phyloP scores from a whole-genome alignment of 2,888 invertebrate species.

The Synanthedon formicaeformis region DNA sequence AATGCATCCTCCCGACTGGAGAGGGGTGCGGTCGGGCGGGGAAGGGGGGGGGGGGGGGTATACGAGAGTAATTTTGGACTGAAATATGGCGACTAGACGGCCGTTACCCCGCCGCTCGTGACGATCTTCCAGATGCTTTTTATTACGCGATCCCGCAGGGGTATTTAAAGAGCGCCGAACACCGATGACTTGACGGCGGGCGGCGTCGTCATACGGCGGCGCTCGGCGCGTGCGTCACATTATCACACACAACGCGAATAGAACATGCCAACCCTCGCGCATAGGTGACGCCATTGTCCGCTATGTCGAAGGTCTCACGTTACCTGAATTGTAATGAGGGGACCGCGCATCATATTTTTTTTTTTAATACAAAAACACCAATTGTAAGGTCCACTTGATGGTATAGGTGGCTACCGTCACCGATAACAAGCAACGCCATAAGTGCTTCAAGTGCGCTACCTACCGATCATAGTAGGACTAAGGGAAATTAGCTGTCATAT shows the following conservation, averaged over 20 bases:
- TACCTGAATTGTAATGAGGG: no score
- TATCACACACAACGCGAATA: slow-evolving; percentile 43
- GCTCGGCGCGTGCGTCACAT: slow-evolving; percentile 54
- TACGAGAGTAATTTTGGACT: slow-evolving; percentile 23
- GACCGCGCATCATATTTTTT: no score
- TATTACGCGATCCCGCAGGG: slow-evolving; percentile 22
- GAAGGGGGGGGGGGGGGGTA: slow-evolving; percentile 5
- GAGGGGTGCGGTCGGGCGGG: slow-evolving; percentile 9
- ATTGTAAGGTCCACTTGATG: no score
- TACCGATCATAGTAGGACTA: no score
- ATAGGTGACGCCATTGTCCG: neutral
- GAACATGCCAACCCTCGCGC: slow-evolving; percentile 56
- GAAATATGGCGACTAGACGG: slow-evolving; percentile 43
- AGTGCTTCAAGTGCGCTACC: no score
- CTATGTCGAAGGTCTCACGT: neutral
- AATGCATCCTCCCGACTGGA: slow-evolving; percentile 16
- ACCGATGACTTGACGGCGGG: slow-evolving; percentile 17
- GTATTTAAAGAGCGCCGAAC: slow-evolving; percentile 34
- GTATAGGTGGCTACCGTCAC: no score
- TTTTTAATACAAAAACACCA: no score
- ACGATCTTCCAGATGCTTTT: slow-evolving; percentile 42
- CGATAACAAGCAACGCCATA: no score
- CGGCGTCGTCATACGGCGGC: slow-evolving; percentile 29
- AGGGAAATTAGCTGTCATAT: no score
- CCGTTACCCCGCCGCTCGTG: slow-evolving; percentile 23